Evolutionary conservation across 1,140 invertebrate species (phyloP), one percentile per base, ranked within the genome.

Genomic region (Bursaphelenchus mucronatus): DNA sequence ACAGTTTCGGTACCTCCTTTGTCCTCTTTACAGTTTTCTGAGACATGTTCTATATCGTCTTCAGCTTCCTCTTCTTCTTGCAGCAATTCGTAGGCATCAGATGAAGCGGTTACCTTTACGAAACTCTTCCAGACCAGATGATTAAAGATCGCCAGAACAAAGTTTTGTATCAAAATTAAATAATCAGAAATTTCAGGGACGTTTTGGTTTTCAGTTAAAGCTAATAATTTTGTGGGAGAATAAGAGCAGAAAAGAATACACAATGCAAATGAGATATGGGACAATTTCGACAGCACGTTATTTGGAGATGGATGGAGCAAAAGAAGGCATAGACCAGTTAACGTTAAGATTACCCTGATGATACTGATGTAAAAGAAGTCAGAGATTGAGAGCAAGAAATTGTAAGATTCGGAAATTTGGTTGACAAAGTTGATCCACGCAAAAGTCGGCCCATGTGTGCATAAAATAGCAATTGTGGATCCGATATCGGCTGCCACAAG

Each of bases 161-260:
- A 50, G 47, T 73, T 73, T 11, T 50, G 45, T n/a, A 62, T 45
- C 19, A 73, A 49, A n/a, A 61, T 46, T 19, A 64, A 13, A 49
- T 61, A 71, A 56, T 73, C 70, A 9, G 66, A 71, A 40, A 62
- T 13, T 15, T 57, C 66, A 7, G 57, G 49, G 10, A 13, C 49
- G 10, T 64, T 62, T 10, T 66, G 40, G 10, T 72, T 56, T 54
- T 71, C 69, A n/a, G 43, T 21, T 8, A 74, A 49, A 43, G 64
- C 68, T 10, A 74, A 58, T 39, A 74, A 52, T 43, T 74, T 74
- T n/a, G 68, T 68, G 40, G 71, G 71, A 10, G 71, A 75, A 41
- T 68, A 74, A 0, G 67, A 66, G 30, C 59, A 59, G 10, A 73
- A 47, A 6, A 73, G 45, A 46, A 73, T 73, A 30, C 56, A 65